Conservation (phyloP, 2,888 invertebrate genomes). For the Dascillus cervinus region DNA sequence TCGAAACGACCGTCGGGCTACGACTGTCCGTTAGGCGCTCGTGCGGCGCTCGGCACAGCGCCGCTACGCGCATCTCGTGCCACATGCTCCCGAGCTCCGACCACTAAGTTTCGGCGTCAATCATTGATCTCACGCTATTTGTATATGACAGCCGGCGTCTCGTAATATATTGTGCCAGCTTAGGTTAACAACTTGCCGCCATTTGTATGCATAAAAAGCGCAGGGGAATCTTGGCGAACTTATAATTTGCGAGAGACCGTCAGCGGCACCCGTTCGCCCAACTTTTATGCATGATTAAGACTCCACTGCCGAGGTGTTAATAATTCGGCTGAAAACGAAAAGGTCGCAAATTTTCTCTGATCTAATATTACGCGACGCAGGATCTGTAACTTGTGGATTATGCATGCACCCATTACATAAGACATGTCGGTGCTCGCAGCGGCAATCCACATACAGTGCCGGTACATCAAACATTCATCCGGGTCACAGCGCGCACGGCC, state of each 20-base stretch:
- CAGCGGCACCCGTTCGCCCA: slow-evolving; percentile 14
- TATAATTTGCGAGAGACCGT: slow-evolving; percentile 15
- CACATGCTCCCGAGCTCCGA: slow-evolving; percentile 29
- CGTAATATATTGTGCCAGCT: slow-evolving; percentile 21
- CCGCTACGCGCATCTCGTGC: slow-evolving; percentile 29
- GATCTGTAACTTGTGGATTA: slow-evolving; percentile 28
- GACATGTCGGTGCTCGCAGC: slow-evolving; percentile 31
- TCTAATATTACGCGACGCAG: slow-evolving; percentile 13
- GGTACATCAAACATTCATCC: slow-evolving; percentile 37
- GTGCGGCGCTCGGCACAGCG: slow-evolving; percentile 30
- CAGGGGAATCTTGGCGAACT: slow-evolving; percentile 14
- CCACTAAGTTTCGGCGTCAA: slow-evolving; percentile 28
- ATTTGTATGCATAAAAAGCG: slow-evolving; percentile 22
- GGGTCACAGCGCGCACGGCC: slow-evolving; percentile 32
- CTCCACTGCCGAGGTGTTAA: slow-evolving; percentile 14
- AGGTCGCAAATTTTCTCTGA: slow-evolving; percentile 6
- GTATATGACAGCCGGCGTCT: slow-evolving; percentile 30
- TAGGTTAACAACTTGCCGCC: slow-evolving; percentile 21
- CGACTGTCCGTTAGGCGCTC: slow-evolving; percentile 33
- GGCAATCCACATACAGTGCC: slow-evolving; percentile 34
- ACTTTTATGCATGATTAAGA: slow-evolving; percentile 15
- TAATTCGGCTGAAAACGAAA: slow-evolving; percentile 15
- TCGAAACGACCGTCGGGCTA: slow-evolving; percentile 30
- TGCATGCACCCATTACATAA: slow-evolving; percentile 34
- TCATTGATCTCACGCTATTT: slow-evolving; percentile 35